Base-by-base conservation (phyloP, 2,888 invertebrate genomes). In the Argyra leucocephala region DNA sequence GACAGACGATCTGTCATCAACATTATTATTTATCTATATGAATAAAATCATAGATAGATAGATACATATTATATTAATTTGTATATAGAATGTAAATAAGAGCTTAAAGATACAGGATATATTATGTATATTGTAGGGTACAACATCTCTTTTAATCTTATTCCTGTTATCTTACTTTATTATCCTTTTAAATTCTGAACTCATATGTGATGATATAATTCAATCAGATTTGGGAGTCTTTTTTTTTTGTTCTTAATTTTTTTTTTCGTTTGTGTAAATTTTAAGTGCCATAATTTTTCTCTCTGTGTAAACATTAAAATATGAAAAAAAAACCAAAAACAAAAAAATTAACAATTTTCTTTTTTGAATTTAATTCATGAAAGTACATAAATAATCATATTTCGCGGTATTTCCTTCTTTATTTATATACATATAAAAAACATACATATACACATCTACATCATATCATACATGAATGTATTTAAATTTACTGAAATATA, bases 301-400 rank as follows among this genome's bases (percentile, higher is more conserved):
- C 10, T 31, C 5, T 31, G 31, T 31, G 5, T 31, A 10, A 31
- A 31, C 31, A 7, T 31, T 31, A n/a, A n/a, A n/a, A n/a, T 31
- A 31, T 31, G 31, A 7, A 31, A 31, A 31, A 31, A 31, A 31
- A n/a, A n/a, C n/a, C n/a, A n/a, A n/a, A n/a, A n/a, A n/a, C n/a
- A n/a, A n/a, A n/a, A n/a, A n/a, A n/a, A n/a, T n/a, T n/a, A n/a
- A n/a, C n/a, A n/a, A n/a, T n/a, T n/a, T n/a, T n/a, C n/a, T n/a
- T n/a, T n/a, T n/a, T n/a, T n/a, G 31, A 48, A 48, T 48, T 48
- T 48, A 48, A 48, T 48, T 48, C 48, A 18, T n/a, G 5, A 48
- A 48, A 48, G 48, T 48, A 48, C n/a, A 48, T 48, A 48, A 48
- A 48, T 48, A 48, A 48, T 48, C 12, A 48, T 48, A 48, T 48